Base-by-base conservation (phyloP, 1,140 invertebrate species). In the Pentalonia nigronervosa region DNA sequence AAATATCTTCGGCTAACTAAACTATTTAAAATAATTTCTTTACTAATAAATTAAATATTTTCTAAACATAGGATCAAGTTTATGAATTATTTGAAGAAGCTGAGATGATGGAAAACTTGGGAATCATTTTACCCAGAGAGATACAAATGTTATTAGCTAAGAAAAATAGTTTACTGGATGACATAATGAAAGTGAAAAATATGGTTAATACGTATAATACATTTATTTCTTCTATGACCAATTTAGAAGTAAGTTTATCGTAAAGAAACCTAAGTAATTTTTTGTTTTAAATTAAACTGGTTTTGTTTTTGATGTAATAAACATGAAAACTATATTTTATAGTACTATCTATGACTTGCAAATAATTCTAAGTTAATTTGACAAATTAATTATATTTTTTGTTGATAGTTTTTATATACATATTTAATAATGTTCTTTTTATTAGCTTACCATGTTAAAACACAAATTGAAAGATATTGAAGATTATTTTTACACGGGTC, bases 381-480 rank as follows among this genome's bases (percentile, higher is more conserved):
- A 76, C 1, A n/a, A n/a, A 76, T n/a, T 7, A 30, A 30, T 67
- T 30, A 67, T n/a, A 67, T 67, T 67, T 67, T 14, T 76, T 17
- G n/a, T 76, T 14, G 6, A 14, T 17, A 76, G 23, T 45, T 84
- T 11, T 45, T 30, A 47, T 88, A 88, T 20, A 50, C 34, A 34
- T 53, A 34, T 88, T 34, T 88, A 23, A 23, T 23, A 50, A 21
- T 21, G 4, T 60, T 90, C 6, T 45, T 4, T 90, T 90, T 76
- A 20, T 76, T n/a, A 93, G 91, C 23, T 81, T 30, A 14, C 48
- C 8, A 21, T 93, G 9, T 45, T 93, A 41, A 93, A 86, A 93
- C 91, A 93, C 48, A 93, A 86, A 86, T n/a, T 93, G 36, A 86
- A 86, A 83, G 34, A 53, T n/a, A 93, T 93, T 36, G 91, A 93